phyloP scores from a whole-genome alignment of 2,113 vertebrate species.

The Myiozetetes cayanensis region DNA sequence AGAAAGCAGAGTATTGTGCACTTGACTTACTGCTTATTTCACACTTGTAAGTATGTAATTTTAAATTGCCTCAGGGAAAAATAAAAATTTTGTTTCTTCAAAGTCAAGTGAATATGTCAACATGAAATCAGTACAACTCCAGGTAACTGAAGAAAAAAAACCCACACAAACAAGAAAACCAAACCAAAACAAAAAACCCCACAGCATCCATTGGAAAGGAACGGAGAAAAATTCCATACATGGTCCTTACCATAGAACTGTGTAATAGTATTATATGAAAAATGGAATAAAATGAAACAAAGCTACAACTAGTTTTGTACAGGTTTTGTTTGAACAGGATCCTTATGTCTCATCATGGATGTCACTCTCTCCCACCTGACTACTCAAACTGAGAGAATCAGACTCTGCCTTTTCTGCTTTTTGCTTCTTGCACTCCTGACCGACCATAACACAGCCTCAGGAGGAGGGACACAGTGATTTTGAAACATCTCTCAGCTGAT shows the following conservation, averaged over 20 bases:
- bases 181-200: no score
- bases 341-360: not conserved
- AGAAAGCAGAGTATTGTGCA: accelerated
- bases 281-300: not conserved
- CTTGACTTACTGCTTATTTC: not conserved
- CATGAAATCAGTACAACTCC: not conserved
- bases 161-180: no score
- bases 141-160: not conserved
- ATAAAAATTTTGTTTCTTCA: not conserved
- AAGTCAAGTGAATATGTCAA: not conserved
- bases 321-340: no score
- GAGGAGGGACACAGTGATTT: not conserved
- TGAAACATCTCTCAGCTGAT: not conserved
- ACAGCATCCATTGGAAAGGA: not conserved
- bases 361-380: not conserved
- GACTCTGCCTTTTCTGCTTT: not conserved
- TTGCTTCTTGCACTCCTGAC: not conserved
- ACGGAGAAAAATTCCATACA: not conserved
- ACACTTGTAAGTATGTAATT: not conserved
- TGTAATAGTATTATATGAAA: not conserved
- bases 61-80: not conserved
- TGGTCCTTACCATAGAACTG: not conserved
- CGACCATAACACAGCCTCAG: not conserved
- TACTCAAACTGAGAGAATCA: not conserved
- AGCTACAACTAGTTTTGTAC: no score